Conservation (phyloP, 1,140 invertebrate genomes). For the Sitodiplosis mosellana region DNA sequence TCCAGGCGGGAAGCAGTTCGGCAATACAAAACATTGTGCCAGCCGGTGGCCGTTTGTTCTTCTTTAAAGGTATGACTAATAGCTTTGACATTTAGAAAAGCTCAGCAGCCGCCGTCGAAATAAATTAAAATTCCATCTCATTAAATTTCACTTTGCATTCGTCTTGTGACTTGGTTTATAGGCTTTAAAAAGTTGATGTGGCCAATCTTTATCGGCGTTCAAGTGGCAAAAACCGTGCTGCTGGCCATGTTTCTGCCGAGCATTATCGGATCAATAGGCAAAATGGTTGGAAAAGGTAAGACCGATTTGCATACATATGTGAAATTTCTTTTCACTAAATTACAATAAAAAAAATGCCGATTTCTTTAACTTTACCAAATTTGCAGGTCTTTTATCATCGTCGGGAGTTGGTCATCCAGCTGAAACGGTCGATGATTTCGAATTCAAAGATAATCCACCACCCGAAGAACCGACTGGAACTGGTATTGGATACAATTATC, state of each 20-base stretch:
- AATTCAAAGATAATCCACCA: conserved; percentile 30
- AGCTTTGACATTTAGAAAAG: too few species aligned
- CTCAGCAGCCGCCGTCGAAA: not conserved
- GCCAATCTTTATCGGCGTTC: conserved; percentile 54
- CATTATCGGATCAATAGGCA: conserved; percentile 59
- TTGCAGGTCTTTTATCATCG: conserved; percentile 19
- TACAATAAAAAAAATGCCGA: conserved; percentile 2
- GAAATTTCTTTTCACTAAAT: not conserved
- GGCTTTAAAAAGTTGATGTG: conserved; percentile 62
- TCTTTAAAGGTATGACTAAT: conserved; percentile 31
- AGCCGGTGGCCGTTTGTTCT: conserved; percentile 27
- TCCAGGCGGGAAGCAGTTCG: too few species aligned
- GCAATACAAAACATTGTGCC: too few species aligned
- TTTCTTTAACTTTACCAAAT: not conserved
- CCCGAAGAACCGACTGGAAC: not conserved
- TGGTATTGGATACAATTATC: conserved; percentile 11
- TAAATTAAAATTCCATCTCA: not conserved
- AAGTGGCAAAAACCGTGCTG: conserved; percentile 59
- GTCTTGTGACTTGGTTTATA: conserved; percentile 29
- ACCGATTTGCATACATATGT: conserved; percentile 1
- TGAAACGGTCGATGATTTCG: conserved; percentile 37
- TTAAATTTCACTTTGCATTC: conserved; percentile 3
- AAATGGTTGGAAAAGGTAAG: conserved; percentile 61
- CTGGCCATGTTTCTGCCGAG: conserved; percentile 65
- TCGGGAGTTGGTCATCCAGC: conserved; percentile 29